Evolutionary conservation across 2,888 invertebrate genomes (phyloP), one percentile per base, ranked within the genome.

Genomic region (Macrosiphum euphorbiae): DNA sequence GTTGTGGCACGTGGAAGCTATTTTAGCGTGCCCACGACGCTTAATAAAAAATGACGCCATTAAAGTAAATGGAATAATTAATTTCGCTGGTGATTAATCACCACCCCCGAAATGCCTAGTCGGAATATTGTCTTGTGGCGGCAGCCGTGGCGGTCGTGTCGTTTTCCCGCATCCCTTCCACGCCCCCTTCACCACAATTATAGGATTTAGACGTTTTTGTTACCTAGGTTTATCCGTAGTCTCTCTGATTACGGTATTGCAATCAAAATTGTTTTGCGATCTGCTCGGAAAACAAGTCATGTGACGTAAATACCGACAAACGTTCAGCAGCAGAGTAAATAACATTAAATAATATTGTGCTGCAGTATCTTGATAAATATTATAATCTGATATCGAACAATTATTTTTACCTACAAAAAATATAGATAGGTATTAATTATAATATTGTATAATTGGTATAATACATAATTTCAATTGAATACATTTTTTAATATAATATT

Each of bases 61-160:
- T 89, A 61, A 89, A 89, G 28, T 47, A 89, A 89, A 89, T 89
- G 44, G 89, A 89, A 89, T 89, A 89, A 89, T 89, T 89, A 89
- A 89, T 61, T 89, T 44, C 20, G 20, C 61, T 44, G 16, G 89
- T 89, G 89, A 89, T 61, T 89, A 89, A 89, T 89, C 44, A 28
- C 58, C 28, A 10, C 20, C 24, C 13, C 26, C 55, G 26, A 7
- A 41, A 44, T 44, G 26, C 41, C 13, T 8, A 5, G n/a, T 28
- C 16, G 44, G 47, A 89, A 78, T 35, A 89, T 61, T n/a, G 44
- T 61, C 44, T 89, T 44, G 41, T 44, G 28, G 7, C 1, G 20
- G 28, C 28, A 8, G 35, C n/a, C n/a, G n/a, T 35, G 20, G 35
- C 20, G 78, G 86, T 86, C 28, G 47, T n/a, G 47, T 47, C 13